These are phyloP conservation scores for Umimayanthus kanabou DNA, from an alignment of 92 coral and sea anemone genomes.

Conservation along the genomic window DNA sequence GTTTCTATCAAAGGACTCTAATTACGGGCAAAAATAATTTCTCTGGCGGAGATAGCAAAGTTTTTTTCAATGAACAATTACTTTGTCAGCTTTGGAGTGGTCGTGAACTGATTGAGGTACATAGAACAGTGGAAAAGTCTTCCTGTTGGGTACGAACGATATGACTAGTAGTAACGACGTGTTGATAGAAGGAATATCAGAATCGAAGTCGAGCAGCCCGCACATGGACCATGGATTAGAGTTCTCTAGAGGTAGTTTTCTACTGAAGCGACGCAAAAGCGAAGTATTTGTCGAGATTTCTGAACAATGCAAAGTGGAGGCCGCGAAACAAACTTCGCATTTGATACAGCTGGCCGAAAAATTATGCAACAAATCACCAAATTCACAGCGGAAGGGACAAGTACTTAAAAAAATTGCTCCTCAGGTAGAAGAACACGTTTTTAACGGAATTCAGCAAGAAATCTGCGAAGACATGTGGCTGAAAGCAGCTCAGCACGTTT, in stretches of 20 bases:
- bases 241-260: constrained; percentile 35
- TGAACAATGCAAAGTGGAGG: constrained; percentile 70
- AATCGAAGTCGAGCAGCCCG: not conserved
- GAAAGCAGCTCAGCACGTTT: constrained; percentile 68
- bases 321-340: constrained; percentile 65
- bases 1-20: constrained; percentile 12
- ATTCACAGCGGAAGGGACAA: constrained; percentile 67
- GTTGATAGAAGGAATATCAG: constrained; percentile 36
- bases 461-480: constrained; percentile 77
- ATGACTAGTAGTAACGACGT: constrained; percentile 57
- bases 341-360: constrained; percentile 65
- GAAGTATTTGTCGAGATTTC: constrained; percentile 51
- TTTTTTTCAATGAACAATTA: not conserved
- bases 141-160: constrained; percentile 13
- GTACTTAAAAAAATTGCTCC: constrained; percentile 83
- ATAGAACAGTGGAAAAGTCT: not conserved
- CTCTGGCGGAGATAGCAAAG: not conserved
- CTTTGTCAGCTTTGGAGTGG: not conserved
- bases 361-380: constrained; percentile 66
- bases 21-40: constrained; percentile 2
- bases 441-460: constrained; percentile 69
- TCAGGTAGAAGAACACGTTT: constrained; percentile 75
- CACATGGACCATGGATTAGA: constrained; percentile 27
- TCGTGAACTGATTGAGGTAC: not conserved
- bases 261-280: constrained; percentile 36